phyloP scores from a whole-genome alignment of 2,113 vertebrate genomes.

The Pseudorasbora parva region DNA sequence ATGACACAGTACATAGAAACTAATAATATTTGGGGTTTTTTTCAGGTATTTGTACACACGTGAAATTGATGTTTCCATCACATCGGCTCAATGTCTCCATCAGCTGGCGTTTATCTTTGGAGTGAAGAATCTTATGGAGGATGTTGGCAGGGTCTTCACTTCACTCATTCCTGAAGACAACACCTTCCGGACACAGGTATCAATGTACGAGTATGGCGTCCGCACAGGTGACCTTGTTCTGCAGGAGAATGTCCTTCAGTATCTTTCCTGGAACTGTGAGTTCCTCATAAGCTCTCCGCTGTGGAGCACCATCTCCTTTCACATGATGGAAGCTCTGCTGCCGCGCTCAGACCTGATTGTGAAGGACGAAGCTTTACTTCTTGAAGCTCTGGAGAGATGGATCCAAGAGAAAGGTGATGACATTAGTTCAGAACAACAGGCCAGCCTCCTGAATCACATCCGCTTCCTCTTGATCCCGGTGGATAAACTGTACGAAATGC shows the following conservation, averaged over 20 bases:
- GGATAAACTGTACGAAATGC: constrained; percentile 70
- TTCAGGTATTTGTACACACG: constrained; percentile 80
- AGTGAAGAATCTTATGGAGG: constrained; percentile 68
- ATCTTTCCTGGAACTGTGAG: constrained; percentile 77
- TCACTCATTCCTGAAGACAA: constrained; percentile 72
- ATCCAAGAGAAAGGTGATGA: constrained; percentile 46
- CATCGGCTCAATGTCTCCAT: constrained; percentile 76
- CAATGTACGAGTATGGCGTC: constrained; percentile 69
- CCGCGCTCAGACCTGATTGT: constrained; percentile 73
- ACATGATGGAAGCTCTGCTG: constrained; percentile 66
- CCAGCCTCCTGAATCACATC: constrained; percentile 64
- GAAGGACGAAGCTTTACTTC: constrained; percentile 72
- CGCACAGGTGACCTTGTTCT: constrained; percentile 68
- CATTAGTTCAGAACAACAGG: constrained; percentile 45
- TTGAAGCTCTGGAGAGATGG: constrained; percentile 72
- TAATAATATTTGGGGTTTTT: neutral
- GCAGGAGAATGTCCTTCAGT: constrained; percentile 73
- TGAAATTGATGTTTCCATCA: constrained; percentile 64
- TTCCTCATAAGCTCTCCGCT: constrained; percentile 62
- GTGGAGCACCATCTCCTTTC: constrained; percentile 62
- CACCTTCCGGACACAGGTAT: constrained; percentile 67
- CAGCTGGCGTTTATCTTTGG: constrained; percentile 71
- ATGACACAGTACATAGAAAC: neutral
- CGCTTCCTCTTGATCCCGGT: constrained; percentile 79
- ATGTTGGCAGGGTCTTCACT: constrained; percentile 70